Conservation (phyloP, 1,140 invertebrate species). For the Idris sp. region DNA sequence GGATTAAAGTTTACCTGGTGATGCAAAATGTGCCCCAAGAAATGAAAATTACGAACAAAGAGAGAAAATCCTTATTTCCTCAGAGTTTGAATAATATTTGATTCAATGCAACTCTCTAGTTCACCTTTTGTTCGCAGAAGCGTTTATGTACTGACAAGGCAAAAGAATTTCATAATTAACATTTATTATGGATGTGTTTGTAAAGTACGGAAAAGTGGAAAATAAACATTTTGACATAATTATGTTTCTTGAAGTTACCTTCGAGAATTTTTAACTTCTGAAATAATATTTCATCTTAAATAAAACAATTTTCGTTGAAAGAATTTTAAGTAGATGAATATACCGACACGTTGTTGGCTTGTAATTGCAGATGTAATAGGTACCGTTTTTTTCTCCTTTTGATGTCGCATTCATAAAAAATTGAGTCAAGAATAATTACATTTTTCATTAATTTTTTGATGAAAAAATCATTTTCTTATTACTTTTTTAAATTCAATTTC, state of each 20-base stretch:
- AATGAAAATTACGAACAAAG: background rate
- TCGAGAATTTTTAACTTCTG: background rate
- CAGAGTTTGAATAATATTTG: constrained; percentile 5
- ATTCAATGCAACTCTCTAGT: constrained; percentile 6
- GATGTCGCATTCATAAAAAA: too few relatives aligned
- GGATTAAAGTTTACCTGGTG: constrained; percentile 6
- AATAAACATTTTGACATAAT: constrained; percentile 14
- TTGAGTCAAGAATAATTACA: too few relatives aligned
- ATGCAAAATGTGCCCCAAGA: background rate
- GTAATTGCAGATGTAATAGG: too few relatives aligned
- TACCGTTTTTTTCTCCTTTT: too few relatives aligned
- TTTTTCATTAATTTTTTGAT: too few relatives aligned
- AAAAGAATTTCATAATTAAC: constrained; percentile 26
- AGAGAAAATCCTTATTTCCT: constrained; percentile 14
- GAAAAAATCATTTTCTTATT: too few relatives aligned
- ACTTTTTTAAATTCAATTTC: background rate
- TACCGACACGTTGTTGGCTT: too few relatives aligned
- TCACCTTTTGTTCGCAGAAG: constrained; percentile 9
- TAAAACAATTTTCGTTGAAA: background rate
- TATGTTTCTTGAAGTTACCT: background rate
- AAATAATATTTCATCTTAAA: constrained; percentile 11
- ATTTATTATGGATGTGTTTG: background rate
- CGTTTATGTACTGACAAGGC: constrained; percentile 17
- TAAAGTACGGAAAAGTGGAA: constrained; percentile 1
- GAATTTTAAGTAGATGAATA: too few relatives aligned